A percentile compares a stretch with the other conserved stretches of the same genome.
Conservation (phyloP, 1,140 invertebrate species). For the Ruditapes philippinarum region DNA sequence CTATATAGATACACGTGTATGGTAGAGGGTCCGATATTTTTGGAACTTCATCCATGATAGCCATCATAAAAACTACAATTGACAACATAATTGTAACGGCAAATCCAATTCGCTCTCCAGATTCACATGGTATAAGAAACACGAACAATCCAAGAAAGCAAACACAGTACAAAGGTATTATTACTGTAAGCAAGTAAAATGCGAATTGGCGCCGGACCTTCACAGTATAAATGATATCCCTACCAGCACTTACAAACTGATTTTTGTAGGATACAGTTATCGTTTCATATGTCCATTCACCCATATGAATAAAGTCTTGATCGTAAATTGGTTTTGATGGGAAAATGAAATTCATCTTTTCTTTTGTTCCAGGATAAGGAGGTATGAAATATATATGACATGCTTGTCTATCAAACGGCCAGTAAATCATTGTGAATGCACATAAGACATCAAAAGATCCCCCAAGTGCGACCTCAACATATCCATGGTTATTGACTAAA, state of each 20-base stretch:
- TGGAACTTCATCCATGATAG: slow-evolving; percentile 78
- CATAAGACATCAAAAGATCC: slow-evolving; percentile 40
- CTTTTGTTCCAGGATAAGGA: slow-evolving; percentile 26
- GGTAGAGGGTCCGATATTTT: slow-evolving; percentile 69
- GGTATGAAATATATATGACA: slow-evolving; percentile 59
- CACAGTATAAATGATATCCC: slow-evolving; percentile 37
- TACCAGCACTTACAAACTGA: slow-evolving; percentile 10
- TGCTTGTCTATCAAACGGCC: slow-evolving; percentile 62
- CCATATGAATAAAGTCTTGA: slow-evolving; percentile 21
- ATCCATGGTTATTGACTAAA: slow-evolving; percentile 25
- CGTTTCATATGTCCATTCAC: neutral
- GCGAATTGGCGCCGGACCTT: slow-evolving; percentile 44
- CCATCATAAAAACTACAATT: slow-evolving; percentile 77
- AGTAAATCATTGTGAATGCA: slow-evolving; percentile 51
- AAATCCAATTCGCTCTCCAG: slow-evolving; percentile 80
- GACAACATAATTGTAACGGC: slow-evolving; percentile 79
- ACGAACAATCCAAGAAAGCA: slow-evolving; percentile 75
- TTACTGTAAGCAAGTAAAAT: slow-evolving; percentile 67
- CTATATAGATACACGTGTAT: slow-evolving; percentile 44
- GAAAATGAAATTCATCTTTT: neutral
- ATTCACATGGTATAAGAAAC: slow-evolving; percentile 79
- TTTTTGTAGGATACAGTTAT: neutral
- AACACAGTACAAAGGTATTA: slow-evolving; percentile 78
- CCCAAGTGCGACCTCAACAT: slow-evolving; percentile 18
- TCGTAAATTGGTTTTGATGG: neutral